Evolutionary conservation across 2,888 invertebrate species (phyloP).

Genomic region (Apotomis betuletana): DNA sequence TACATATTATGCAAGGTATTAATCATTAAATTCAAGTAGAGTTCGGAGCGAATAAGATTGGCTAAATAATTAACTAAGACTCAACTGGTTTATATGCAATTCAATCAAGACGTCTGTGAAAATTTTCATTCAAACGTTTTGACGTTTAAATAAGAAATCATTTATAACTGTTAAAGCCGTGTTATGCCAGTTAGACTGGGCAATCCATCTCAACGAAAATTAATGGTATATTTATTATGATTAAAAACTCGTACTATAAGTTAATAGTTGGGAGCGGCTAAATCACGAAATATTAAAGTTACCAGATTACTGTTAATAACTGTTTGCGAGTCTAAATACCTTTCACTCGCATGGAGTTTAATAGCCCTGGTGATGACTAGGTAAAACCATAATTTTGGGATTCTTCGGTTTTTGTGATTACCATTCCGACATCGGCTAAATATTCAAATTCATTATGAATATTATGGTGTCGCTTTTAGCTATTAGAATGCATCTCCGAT

Average conservation of each 20-base stretch:
- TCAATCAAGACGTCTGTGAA: slow-evolving; percentile 14
- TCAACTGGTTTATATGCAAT: not conserved
- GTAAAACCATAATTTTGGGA: not conserved
- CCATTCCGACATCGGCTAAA: too few relatives aligned
- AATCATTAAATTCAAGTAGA: not conserved
- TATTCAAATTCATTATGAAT: too few relatives aligned
- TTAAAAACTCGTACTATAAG: slow-evolving; percentile 18
- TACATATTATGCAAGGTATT: too few relatives aligned
- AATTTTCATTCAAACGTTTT: slow-evolving; percentile 10
- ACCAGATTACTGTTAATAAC: slow-evolving; percentile 38
- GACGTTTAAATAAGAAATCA: slow-evolving; percentile 22
- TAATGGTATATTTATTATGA: slow-evolving; percentile 39
- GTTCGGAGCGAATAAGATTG: not conserved
- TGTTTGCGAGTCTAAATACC: slow-evolving; percentile 24
- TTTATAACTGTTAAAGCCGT: slow-evolving; percentile 28
- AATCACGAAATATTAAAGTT: slow-evolving; percentile 24
- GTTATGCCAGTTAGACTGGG: slow-evolving; percentile 24
- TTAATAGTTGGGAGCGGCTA: slow-evolving; percentile 21
- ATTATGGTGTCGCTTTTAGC: too few relatives aligned
- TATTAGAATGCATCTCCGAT: too few relatives aligned
- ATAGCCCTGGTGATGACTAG: not conserved
- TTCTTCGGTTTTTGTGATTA: not conserved
- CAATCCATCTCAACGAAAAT: slow-evolving; percentile 32
- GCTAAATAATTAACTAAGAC: slow-evolving; percentile 7
- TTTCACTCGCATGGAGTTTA: slow-evolving; percentile 27